Evolutionary conservation across 2,888 invertebrate species (phyloP).

Genomic region (Leuctra nigra): DNA sequence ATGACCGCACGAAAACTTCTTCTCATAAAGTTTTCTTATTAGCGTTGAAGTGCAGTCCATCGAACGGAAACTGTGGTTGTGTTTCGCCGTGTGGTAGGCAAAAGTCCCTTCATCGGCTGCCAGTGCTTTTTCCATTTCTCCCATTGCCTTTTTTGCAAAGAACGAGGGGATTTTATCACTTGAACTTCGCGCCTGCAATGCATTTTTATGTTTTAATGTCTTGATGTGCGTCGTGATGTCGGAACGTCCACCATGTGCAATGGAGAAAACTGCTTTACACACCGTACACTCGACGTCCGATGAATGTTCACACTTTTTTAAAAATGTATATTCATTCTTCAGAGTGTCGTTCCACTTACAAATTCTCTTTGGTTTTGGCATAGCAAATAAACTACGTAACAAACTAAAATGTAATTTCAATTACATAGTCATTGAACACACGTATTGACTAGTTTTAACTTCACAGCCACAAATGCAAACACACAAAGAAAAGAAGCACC

Average conservation of each 20-base stretch:
- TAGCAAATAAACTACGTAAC: no score
- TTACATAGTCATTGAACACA: no score
- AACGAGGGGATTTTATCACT: neutral
- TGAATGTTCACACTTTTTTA: no score
- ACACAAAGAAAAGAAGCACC: no score
- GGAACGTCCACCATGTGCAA: neutral
- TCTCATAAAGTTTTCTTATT: no score
- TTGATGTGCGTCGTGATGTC: neutral
- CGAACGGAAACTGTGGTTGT: neutral
- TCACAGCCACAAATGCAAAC: no score
- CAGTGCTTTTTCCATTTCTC: neutral
- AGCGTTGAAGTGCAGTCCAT: neutral
- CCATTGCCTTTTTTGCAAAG: neutral
- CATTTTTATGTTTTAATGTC: neutral
- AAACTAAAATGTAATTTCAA: no score
- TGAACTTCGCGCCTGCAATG: neutral
- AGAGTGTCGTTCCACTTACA: no score
- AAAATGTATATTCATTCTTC: no score
- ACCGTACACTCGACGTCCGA: neutral
- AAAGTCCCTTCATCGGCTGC: neutral
- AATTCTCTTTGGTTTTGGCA: neutral
- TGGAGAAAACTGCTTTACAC: neutral
- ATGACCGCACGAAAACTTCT: neutral
- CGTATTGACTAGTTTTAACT: no score
- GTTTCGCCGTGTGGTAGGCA: neutral